Base-by-base conservation (phyloP, 2,113 vertebrate species). In the Madoqua kirkii region DNA sequence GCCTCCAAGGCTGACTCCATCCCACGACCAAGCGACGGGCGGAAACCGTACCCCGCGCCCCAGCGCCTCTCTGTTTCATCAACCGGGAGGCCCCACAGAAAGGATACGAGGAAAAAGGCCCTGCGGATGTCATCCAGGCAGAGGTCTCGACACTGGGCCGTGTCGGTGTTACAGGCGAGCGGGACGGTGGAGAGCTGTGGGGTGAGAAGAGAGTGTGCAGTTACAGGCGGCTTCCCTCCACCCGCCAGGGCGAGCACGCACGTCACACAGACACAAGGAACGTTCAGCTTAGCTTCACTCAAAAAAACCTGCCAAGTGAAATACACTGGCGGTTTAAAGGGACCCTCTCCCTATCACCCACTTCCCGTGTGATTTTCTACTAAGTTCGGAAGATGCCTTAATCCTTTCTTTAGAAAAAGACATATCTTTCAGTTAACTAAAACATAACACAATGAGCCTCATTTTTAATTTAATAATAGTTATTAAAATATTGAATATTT, bases 41-140 rank as follows among this genome's bases (percentile, higher is more conserved):
- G 95, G 71, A 91, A 54, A 78, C 21, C 11, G 5, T 4, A n/a
- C 7, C 31, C 16, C 4, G 40, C 40, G 40, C 40, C 40, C 74
- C n/a, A n/a, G n/a, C n/a, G 25, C 0, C 0, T 71, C 48, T 40
- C 74, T 57, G 40, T 23, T 62, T 64, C 36, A 57, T 33, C 62
- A 78, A 78, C 57, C 2, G 16, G 27, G 88, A 71, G 4, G 15
- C 23, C 60, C 15, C 74, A 85, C 76, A 62, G 12, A 97, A 99
- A 99, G 99, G 99, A 99, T 99, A 99, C 99, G 96, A 99, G 99
- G 98, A 99, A 99, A 97, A 99, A 99, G 13, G 99, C 99, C 98
- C 99, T 99, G 76, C 99, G 99, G 96, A 99, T 96, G 4, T 99
- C 99, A 85, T 99, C 99, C 29, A 99, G 91, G 96, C 98, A 99